Base-by-base conservation (phyloP, 1,140 invertebrate species). In the Dinothrombium tinctorium region DNA sequence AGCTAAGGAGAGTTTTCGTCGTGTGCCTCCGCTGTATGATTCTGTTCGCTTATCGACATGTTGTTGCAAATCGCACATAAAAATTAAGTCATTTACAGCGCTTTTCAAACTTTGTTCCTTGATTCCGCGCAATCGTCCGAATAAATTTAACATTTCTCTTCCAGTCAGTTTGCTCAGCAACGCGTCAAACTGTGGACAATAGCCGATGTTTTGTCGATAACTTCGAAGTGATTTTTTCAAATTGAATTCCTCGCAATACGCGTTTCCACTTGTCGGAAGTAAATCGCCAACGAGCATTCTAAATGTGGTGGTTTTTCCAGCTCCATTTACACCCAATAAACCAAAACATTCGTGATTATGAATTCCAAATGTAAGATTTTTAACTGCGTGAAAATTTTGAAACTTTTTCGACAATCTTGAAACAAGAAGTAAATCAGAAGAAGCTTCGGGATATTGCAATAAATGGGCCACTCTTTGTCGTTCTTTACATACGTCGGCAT, bases 91-190 rank as follows among this genome's bases (percentile, higher is more conserved):
- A 14, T 38, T 17, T 11, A 40, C 39, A 2, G 4, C 17, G 3
- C 17, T 20, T 11, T 5, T n/a, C 2, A 40, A 31, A 20, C n/a
- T 4, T 11, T 40, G 14, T n/a, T 23, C n/a, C 15, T 12, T 9
- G 8, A 40, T n/a, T 14, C 39, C 37, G 4, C 20, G 14, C 11
- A 38, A 6, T 26, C 17, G 12, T 15, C 8, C 37, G 19, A 25
- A 38, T 3, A 25, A 19, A 4, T 12, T 12, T 25, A 38, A 26
- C 11, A 14, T 38, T 38, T 38, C 37, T 11, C 22, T 9, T 4
- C 76, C 80, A 1, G 76, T 84, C 29, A 86, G 59, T 50, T 78
- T 71, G 38, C 73, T 69, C 42, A 82, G 68, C 22, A 89, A 58
- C 3, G 79, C 82, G 61, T 81, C 76, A 59, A 62, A 66, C 50